Percentiles rank a stretch among this genome's conserved stretches.
phyloP scores from a whole-genome alignment of 2,888 invertebrate genomes.

The Digitonthophagus gazella region DNA sequence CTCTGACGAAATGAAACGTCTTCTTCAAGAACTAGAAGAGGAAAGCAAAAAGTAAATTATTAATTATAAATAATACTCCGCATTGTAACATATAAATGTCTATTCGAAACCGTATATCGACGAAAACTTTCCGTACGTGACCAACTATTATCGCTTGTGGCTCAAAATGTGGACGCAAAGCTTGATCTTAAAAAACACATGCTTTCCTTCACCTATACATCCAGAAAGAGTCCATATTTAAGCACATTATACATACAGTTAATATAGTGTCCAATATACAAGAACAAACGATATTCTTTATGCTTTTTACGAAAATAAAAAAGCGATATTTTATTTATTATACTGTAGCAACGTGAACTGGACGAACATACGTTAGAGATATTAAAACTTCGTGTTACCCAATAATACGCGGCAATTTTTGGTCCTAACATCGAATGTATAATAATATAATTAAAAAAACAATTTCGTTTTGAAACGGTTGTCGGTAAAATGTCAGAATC shows the following conservation, averaged over 20 bases:
- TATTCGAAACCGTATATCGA: neutral
- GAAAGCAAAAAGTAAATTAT: constrained; percentile 47
- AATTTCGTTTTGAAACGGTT: too few species aligned
- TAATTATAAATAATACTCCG: constrained; percentile 19
- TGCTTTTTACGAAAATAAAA: constrained; percentile 6
- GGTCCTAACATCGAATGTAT: neutral
- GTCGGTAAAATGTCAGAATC: neutral
- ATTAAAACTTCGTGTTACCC: neutral
- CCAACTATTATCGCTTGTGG: neutral
- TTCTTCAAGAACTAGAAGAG: constrained; percentile 48
- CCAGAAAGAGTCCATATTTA: constrained; percentile 18
- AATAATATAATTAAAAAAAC: too few species aligned
- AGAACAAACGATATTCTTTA: constrained; percentile 16
- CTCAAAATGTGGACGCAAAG: constrained; percentile 20
- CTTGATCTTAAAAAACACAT: constrained; percentile 21
- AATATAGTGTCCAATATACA: constrained; percentile 25
- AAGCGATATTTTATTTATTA: constrained; percentile 10
- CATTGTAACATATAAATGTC: constrained; percentile 1
- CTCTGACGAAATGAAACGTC: constrained; percentile 50
- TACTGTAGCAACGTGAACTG: constrained; percentile 6
- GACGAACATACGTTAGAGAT: neutral
- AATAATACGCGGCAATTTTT: neutral
- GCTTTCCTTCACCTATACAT: constrained; percentile 9
- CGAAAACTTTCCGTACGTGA: neutral
- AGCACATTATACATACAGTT: constrained; percentile 19